A percentile compares a stretch with the other conserved stretches of the same genome.
These are phyloP conservation scores for Atopsyche davidsoni DNA, from an alignment of 1,140 invertebrate genomes.

Conservation along the genomic window DNA sequence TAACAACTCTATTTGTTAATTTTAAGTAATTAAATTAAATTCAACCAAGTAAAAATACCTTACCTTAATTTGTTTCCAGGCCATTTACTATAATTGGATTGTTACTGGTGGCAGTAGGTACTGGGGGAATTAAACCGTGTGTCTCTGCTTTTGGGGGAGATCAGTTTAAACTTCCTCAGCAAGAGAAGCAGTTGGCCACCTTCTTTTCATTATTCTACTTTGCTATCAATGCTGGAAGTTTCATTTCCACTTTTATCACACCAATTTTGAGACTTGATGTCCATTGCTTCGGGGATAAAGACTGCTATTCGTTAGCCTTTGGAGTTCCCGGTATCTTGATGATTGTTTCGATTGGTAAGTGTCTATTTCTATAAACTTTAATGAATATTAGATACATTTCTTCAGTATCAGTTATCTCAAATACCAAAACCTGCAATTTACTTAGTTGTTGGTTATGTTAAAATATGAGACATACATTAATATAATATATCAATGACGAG, in stretches of 20 bases:
- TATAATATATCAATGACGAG: no score
- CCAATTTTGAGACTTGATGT: conserved; percentile 80
- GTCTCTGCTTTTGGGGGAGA: conserved; percentile 96
- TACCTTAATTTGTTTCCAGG: no score
- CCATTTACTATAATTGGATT: conserved; percentile 72
- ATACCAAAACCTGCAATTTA: no score
- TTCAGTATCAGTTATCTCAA: no score
- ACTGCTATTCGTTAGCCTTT: conserved; percentile 89
- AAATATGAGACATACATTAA: not conserved
- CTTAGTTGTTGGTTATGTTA: no score
- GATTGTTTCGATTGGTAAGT: conserved; percentile 70
- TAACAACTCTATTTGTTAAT: no score
- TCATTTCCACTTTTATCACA: conserved; percentile 84
- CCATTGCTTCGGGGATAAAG: conserved; percentile 71
- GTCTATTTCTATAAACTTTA: conserved; percentile 7
- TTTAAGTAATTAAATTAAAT: no score
- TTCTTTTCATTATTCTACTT: conserved; percentile 96
- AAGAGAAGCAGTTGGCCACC: conserved; percentile 65
- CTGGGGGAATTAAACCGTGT: conserved; percentile 96
- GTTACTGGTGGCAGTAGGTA: conserved; percentile 78
- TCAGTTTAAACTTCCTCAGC: conserved; percentile 80
- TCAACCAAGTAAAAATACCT: no score
- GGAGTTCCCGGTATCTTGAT: conserved; percentile 84
- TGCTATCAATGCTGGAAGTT: conserved; percentile 85
- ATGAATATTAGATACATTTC: no score